phyloP scores from a whole-genome alignment of 2,797 vertebrate genomes.

The Sebastes diaconus region DNA sequence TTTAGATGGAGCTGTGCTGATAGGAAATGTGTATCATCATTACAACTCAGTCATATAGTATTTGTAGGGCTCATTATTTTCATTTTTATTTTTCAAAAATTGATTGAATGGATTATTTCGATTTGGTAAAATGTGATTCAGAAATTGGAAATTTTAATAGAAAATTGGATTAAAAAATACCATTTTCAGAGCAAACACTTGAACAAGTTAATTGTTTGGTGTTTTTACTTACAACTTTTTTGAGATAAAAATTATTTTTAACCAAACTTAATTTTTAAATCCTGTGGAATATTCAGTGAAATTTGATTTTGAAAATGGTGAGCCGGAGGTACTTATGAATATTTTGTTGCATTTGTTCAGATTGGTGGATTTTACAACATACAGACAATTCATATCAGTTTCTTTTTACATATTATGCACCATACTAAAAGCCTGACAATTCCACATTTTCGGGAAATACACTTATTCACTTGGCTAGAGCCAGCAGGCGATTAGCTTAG shows the following conservation, averaged over 20 bases:
- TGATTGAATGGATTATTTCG: not conserved
- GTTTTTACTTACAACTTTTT: not conserved
- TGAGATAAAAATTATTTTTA: not conserved
- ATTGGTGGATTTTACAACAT: not conserved
- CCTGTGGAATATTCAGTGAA: not conserved
- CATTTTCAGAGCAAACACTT: not conserved
- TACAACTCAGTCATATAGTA: not conserved
- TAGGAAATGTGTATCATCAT: not conserved
- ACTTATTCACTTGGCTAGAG: no score
- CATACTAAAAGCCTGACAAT: not conserved
- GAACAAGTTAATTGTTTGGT: not conserved
- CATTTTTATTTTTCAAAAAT: not conserved
- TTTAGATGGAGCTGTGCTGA: not conserved
- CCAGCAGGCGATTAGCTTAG: not conserved
- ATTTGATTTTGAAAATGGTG: not conserved
- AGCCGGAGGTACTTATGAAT: not conserved
- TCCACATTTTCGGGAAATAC: not conserved
- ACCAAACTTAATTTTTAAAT: not conserved
- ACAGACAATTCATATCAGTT: not conserved
- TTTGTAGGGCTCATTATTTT: not conserved
- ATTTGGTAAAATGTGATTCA: not conserved
- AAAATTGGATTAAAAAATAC: not conserved
- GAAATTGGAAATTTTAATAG: not conserved
- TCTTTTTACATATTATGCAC: not conserved
- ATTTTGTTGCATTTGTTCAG: not conserved